Base-by-base conservation (phyloP, 2,888 invertebrate genomes). In the Drosophila maculinotata region DNA sequence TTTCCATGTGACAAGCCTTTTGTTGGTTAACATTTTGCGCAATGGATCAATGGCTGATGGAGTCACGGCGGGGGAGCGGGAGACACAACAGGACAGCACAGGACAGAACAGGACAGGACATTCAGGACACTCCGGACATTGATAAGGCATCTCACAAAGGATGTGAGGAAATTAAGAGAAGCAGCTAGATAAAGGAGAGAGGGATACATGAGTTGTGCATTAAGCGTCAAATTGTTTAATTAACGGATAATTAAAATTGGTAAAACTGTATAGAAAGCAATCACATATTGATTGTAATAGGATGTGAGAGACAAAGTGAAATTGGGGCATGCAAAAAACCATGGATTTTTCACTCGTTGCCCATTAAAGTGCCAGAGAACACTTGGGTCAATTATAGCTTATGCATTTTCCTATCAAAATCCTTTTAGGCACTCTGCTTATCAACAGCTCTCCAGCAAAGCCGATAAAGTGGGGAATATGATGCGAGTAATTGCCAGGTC, bases 11-110 rank as follows among this genome's bases (percentile, higher is more conserved):
- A 67, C 75, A 64, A 44, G 64, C 62, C 69, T 64, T 70, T 70
- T 67, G 70, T 75, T 75, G 58, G 56, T 63, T 67, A 54, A 52
- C 69, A 41, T 73, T 74, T 51, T 59, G 69, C 59, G 71, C 81
- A 75, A 75, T 69, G 72, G 64, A 79, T 77, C 77, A 79, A 69
- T 71, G 49, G 33, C 14, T 8, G n/a, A 15, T n/a, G n/a, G 38
- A n/a, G 28, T n/a, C 28, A 28, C n/a, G 14, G 36, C 12, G 9
- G 10, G 5, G 5, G 8, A 26, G 4, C 1, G 2, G 14, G 6
- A 15, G 33, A 28, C 28, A 38, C 17, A 20, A 14, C 31, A 36
- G 25, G 26, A 45, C 59, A 70, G n/a, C n/a, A n/a, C n/a, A n/a
- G n/a, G n/a, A n/a, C n/a, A n/a, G n/a, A n/a, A n/a, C 20, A 3